Base-by-base conservation (phyloP, 2,797 vertebrate genomes). In the Gouania willdenowi region DNA sequence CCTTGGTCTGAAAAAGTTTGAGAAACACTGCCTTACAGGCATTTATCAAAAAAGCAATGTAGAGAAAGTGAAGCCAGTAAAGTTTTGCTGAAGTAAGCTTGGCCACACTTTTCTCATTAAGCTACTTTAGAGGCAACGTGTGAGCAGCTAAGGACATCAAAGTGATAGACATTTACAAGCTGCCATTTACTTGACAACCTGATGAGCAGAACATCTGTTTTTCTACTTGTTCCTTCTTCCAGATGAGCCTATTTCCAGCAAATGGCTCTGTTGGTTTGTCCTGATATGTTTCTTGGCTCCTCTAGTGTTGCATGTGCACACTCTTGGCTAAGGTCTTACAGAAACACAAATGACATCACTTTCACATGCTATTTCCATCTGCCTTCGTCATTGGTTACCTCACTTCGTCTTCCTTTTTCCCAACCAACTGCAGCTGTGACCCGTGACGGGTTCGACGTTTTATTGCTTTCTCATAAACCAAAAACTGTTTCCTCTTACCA, bases 381-480 rank as follows among this genome's bases (percentile, higher is more conserved):
- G 72, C 65, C 41, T 60, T 71, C 61, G 61, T 73, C 62, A 26
- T 76, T 62, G 42, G 17, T 74, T 41, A 53, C 50, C 46, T 54
- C 57, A 47, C 41, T 10, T 25, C 15, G 19, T 33, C 37, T 36
- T 20, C 20, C 8, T 34, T 20, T 33, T 47, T 64, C 56, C 53
- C 69, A 39, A 60, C 56, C 17, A 5, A 18, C 17, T 18, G 39
- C 49, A 50, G 47, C 53, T 60, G 41, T 52, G 64, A 68, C 54
- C 61, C 51, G 18, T 74, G 46, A 37, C 52, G 61, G 37, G 47
- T 71, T 69, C 54, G 36, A 62, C 45, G 18, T 77, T 77, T 81
- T 73, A 79, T 67, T 41, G 57, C 66, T 41, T 66, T 72, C 42
- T 66, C 45, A 38, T 79, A 79, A 84, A 81, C 34, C 29, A 24